Base-by-base conservation (phyloP, 2,113 vertebrate species). In the Grus americana region DNA sequence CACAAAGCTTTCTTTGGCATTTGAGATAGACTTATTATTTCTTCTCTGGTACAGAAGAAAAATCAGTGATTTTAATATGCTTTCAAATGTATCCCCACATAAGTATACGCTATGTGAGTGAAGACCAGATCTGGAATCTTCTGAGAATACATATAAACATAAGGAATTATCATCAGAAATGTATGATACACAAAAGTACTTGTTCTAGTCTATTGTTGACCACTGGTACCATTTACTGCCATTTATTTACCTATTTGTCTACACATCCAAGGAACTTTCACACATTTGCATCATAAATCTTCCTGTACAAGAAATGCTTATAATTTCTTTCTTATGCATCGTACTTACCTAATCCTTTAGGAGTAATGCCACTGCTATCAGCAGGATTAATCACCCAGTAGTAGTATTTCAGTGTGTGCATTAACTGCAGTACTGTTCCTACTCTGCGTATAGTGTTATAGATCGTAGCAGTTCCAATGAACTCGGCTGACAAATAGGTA, bases 381-480 rank as follows among this genome's bases (percentile, higher is more conserved):
- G 98, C 97, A 72, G 99, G 99, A 96, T 99, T 99, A 90, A 98
- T 95, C 67, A 98, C 99, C 99, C 99, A 99, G 98, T 99, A 99
- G 98, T 99, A 99, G 97, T 99, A 99, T 97, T 99, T 99, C 47
- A 99, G 95, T 0, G 98, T 99, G 94, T 99, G 99, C 99, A 99
- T 99, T 79, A 99, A 97, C 97, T 99, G 99, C 93, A 99, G 98
- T 85, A 99, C 99, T 6, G 99, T 99, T 87, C 99, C 99, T 82
- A 99, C 99, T 90, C 99, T 98, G 63, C 99, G 99, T 66, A 99
- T 99, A 52, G 99, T 99, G 96, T 98, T 99, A 72, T 99, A 99
- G 97, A 99, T 99, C 2, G 99, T 99, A 76, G 99, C 98, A 16
- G 99, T 99, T 89, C 99, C 99, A 80, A 99, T 99, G 96, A 99